Base-by-base conservation (phyloP, 2,888 invertebrate genomes). In the Eupithecia dodoneata region DNA sequence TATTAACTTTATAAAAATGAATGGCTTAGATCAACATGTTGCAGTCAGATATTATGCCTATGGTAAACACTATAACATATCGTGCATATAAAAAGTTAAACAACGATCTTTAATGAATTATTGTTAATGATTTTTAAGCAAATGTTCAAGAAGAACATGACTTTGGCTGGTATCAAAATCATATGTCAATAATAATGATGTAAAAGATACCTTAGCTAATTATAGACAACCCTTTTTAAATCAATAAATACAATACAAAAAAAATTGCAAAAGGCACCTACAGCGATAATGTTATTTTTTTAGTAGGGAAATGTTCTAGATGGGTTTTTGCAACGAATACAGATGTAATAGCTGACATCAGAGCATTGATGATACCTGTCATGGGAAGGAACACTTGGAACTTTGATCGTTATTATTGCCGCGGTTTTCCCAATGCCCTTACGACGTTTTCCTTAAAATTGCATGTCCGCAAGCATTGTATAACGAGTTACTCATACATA, bases 381-480 rank as follows among this genome's bases (percentile, higher is more conserved):
- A 55, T n/a, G 18, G 59, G 30, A 63, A 63, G 63, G 30, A 63
- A 63, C 18, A 59, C 18, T n/a, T 30, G 30, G 30, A 59, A 59
- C n/a, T 18, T 18, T 18, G 59, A 59, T 59, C 3, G 18, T 18
- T 59, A 18, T 18, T 59, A 59, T 59, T 18, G 55, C 55, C 59
- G 59, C 63, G 63, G 30, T 63, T 63, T 63, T 63, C 30, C 10
- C 30, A 63, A 30, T 30, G 42, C 41, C 10, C 15, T 15, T 12
- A 12, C 59, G 67, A 59, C 73, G 73, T 73, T 73, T 69, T 73
- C 42, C 49, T 18, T 76, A 59, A 49, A 67, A 74, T 78, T 77
- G 77, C 74, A 80, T 76, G 70, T 71, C 74, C 76, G 79, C 77
- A 76, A 75, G 75, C 74, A 72, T 75, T 30, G 66, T 45, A 70